These are phyloP conservation scores for Antidorcas marsupialis DNA, from an alignment of 2,113 vertebrate species.

Conservation along the genomic window DNA sequence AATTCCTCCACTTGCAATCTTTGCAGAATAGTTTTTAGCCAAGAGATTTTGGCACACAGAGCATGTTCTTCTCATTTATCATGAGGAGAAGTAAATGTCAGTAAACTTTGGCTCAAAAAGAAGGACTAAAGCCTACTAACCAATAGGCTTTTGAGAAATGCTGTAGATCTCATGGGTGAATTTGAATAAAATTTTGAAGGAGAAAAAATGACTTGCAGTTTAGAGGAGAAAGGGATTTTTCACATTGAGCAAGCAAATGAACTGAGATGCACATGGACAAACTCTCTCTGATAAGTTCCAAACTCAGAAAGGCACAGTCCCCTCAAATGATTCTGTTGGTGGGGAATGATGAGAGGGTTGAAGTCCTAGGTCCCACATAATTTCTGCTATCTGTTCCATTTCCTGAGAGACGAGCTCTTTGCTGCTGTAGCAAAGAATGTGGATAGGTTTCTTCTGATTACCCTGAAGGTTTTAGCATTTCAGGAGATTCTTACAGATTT, in stretches of 20 bases:
- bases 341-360: background rate
- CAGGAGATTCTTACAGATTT: background rate
- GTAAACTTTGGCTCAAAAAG: background rate
- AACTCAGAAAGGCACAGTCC: background rate
- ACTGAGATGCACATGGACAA: background rate
- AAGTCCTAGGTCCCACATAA: background rate
- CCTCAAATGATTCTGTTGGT: background rate
- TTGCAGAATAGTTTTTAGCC: background rate
- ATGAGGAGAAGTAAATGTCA: background rate
- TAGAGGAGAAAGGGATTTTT: background rate
- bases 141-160: background rate
- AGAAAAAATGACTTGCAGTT: background rate
- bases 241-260: background rate
- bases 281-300: rapidly evolving
- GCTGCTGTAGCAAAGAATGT: background rate
- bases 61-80: background rate
- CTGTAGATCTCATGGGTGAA: background rate
- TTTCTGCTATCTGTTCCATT: background rate
- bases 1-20: background rate
- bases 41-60: background rate
- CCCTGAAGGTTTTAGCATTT: background rate
- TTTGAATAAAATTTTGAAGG: background rate
- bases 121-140: background rate
- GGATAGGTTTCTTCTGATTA: background rate
- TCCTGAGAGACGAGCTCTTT: background rate